phyloP scores from a whole-genome alignment of 2,888 invertebrate species.

The Anaspis maculata region DNA sequence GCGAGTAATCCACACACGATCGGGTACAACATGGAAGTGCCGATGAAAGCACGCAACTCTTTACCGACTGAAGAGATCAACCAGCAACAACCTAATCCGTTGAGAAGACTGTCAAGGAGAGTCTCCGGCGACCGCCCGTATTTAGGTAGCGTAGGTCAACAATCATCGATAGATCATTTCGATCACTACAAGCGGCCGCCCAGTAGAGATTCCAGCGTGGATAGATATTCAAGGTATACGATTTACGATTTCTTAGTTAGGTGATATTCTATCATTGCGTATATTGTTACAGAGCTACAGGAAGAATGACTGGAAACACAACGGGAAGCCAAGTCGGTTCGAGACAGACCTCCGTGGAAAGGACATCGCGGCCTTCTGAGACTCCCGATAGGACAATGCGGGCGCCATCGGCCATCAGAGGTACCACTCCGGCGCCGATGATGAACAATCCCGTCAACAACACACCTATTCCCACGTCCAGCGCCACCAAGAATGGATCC shows the following conservation, averaged over 20 bases:
- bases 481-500: slow-evolving; percentile 53
- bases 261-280: too few relatives aligned
- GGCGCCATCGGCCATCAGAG: slow-evolving; percentile 49
- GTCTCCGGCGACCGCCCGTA: slow-evolving; percentile 43
- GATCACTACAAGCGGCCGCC: slow-evolving; percentile 91
- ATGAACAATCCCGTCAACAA: too few relatives aligned
- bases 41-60: slow-evolving; percentile 19
- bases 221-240: slow-evolving; percentile 62
- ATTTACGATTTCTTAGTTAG: too few relatives aligned
- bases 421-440: slow-evolving; percentile 38
- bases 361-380: slow-evolving; percentile 37
- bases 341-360: slow-evolving; percentile 72
- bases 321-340: too few relatives aligned
- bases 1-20: slow-evolving; percentile 5
- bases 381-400: slow-evolving; percentile 45
- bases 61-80: slow-evolving; percentile 21
- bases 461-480: slow-evolving; percentile 8
- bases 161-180: slow-evolving; percentile 80
- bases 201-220: slow-evolving; percentile 79
- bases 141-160: slow-evolving; percentile 42
- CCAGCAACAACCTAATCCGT: slow-evolving; percentile 29
- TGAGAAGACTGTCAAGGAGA: slow-evolving; percentile 48
- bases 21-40: slow-evolving; percentile 11
- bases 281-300: too few relatives aligned
- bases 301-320: too few relatives aligned